phyloP scores from a whole-genome alignment of 2,888 invertebrate species.

The Endotricha flammealis region DNA sequence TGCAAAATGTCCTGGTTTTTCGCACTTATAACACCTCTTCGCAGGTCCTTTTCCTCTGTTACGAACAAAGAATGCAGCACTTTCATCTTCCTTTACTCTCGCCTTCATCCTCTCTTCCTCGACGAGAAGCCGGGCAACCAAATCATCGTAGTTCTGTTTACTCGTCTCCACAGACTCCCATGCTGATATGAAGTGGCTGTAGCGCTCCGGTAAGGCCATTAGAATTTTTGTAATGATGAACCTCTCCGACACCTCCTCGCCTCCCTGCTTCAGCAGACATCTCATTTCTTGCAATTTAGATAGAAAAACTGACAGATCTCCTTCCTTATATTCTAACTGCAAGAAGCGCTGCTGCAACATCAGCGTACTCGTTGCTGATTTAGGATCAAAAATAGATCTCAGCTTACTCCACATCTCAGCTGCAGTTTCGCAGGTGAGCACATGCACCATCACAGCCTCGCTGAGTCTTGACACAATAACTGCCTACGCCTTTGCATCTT shows the following conservation, averaged over 20 bases:
- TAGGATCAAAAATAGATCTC: no score
- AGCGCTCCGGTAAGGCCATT: no score
- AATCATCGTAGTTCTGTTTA: not conserved
- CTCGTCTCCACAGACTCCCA: no score
- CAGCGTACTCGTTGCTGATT: no score
- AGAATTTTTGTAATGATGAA: no score
- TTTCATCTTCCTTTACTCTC: not conserved
- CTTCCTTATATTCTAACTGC: not conserved
- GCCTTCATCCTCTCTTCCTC: not conserved
- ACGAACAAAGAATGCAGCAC: not conserved
- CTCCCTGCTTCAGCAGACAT: not conserved
- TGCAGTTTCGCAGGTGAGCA: not conserved
- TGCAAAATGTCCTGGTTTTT: no score
- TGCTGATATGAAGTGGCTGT: no score
- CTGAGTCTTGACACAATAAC: not conserved
- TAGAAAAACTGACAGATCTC: not conserved
- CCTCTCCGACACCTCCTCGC: no score
- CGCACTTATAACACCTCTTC: not conserved
- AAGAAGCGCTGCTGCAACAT: not conserved
- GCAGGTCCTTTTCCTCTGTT: not conserved
- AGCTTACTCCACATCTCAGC: not conserved
- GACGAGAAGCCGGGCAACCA: not conserved
- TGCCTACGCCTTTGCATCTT: not conserved
- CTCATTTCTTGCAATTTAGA: not conserved
- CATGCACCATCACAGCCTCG: not conserved